These are phyloP conservation scores for Camarhynchus parvulus DNA, from an alignment of 2,113 vertebrate genomes.

Conservation along the genomic window DNA sequence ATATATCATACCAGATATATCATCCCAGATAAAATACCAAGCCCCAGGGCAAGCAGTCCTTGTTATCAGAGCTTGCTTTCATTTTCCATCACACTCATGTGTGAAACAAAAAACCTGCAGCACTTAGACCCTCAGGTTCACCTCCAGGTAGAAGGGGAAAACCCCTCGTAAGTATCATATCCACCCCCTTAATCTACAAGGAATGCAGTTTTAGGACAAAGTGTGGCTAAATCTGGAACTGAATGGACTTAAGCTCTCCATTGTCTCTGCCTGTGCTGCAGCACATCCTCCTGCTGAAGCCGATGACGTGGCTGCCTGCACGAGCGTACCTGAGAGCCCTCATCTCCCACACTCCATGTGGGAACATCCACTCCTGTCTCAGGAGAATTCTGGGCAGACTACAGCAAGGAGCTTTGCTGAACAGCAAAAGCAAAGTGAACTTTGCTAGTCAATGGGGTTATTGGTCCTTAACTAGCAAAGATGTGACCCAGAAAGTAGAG, in stretches of 20 bases:
- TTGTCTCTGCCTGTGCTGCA: not conserved
- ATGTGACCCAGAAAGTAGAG: not conserved
- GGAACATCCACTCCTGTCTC: rapidly evolving
- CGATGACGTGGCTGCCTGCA: not conserved
- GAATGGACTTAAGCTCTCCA: not conserved
- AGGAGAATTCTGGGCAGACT: not conserved
- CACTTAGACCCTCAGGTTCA: not conserved
- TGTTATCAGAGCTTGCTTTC: not conserved
- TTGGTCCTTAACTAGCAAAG: not conserved
- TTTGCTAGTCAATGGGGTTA: not conserved
- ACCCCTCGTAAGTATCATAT: not conserved
- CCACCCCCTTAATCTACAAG: not conserved
- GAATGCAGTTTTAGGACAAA: not conserved
- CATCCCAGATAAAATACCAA: not conserved
- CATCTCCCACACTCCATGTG: rapidly evolving
- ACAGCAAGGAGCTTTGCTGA: not conserved
- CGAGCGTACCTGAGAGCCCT: rapidly evolving
- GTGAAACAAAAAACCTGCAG: not conserved
- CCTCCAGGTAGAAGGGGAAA: not conserved
- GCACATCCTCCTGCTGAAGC: not conserved
- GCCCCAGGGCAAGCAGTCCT: not conserved
- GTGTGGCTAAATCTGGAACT: not conserved
- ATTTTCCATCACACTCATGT: not conserved
- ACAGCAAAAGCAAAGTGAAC: not conserved
- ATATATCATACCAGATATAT: too few species aligned